Conservation (phyloP, 2,888 invertebrate genomes). For the Drosophila koepferae region DNA sequence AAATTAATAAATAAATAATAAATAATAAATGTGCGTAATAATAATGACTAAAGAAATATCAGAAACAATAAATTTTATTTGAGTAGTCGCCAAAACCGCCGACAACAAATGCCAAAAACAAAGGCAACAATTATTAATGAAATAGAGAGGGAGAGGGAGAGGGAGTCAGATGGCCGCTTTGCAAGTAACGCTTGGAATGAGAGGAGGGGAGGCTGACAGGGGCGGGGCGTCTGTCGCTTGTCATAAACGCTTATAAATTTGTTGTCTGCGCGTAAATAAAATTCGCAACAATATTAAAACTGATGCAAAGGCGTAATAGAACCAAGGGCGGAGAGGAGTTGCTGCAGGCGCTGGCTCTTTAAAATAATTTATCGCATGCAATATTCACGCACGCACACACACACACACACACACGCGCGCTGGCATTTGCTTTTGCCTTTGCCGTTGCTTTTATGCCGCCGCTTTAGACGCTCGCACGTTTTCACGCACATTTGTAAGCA, state of each 20-base stretch:
- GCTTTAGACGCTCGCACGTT: constrained; percentile 29
- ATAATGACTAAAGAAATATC: constrained; percentile 78
- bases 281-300: constrained; percentile 73
- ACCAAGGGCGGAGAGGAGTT: neutral
- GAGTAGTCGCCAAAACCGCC: constrained; percentile 64
- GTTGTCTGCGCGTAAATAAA: constrained; percentile 70
- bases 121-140: constrained; percentile 57
- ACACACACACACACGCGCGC: constrained; percentile 4
- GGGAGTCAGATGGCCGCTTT: constrained; percentile 1
- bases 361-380: constrained; percentile 77
- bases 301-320: constrained; percentile 47
- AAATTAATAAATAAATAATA: constrained; percentile 70
- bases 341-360: constrained; percentile 44
- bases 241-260: constrained; percentile 76
- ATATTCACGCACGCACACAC: constrained; percentile 55
- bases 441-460: constrained; percentile 23
- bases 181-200: neutral
- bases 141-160: constrained; percentile 6
- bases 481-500: constrained; percentile 70
- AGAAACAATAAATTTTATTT: constrained; percentile 77
- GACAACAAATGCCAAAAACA: constrained; percentile 60
- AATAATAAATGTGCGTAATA: constrained; percentile 74
- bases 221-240: constrained; percentile 41
- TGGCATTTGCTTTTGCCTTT: constrained; percentile 22
- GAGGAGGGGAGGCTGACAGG: neutral